Evolutionary conservation across 2,797 vertebrate species (phyloP), one percentile per base, ranked within the genome.

Genomic region (Spinibarbus caldwelli): DNA sequence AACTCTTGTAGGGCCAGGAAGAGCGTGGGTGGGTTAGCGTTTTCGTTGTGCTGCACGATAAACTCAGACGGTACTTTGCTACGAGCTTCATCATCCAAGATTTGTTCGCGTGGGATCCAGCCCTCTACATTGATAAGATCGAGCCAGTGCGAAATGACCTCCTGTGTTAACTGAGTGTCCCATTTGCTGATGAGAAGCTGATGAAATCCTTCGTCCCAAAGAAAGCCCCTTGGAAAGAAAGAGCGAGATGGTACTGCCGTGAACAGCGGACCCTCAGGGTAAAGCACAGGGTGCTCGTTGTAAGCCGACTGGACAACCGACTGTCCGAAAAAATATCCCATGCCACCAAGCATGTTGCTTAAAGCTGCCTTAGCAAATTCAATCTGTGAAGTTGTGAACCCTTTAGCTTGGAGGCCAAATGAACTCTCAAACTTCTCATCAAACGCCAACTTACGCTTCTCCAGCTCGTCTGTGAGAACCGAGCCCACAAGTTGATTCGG

Each of bases 201-300:
- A 90, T 99, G 98, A 90, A 99, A 99, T 49, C 98, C 98, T 82
- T 99, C 98, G 0, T 99, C 98, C 98, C 98, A 99, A 29, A 99
- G 96, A 90, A 99, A 99, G 19, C 98, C 98, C 0, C 98, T 94
- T 0, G 98, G 98, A 86, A 99, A 99, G 92, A 99, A 99, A 5
- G 98, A 99, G 38, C 98, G 96, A 0, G 98, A 99, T 0, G 98
- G 98, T 15, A 99, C 97, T 0, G 96, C 98, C 0, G 98, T 98
- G 90, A 97, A 97, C 67, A 99, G 94, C 2, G 94, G 91, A 0
- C 89, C 95, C 31, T 95, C 94, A 0, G 85, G 96, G 80, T 94
- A 98, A 64, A 96, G 17, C 23, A 96, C 91, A 0, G 96, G 95
- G 64, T 91, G 94, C n/a, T 96, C 95, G 0, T 94, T 94, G 89